A percentile compares a stretch with the other conserved stretches of the same genome.
Evolutionary conservation across 2,113 vertebrate genomes (phyloP).

Genomic region (Thomomys bottae): DNA sequence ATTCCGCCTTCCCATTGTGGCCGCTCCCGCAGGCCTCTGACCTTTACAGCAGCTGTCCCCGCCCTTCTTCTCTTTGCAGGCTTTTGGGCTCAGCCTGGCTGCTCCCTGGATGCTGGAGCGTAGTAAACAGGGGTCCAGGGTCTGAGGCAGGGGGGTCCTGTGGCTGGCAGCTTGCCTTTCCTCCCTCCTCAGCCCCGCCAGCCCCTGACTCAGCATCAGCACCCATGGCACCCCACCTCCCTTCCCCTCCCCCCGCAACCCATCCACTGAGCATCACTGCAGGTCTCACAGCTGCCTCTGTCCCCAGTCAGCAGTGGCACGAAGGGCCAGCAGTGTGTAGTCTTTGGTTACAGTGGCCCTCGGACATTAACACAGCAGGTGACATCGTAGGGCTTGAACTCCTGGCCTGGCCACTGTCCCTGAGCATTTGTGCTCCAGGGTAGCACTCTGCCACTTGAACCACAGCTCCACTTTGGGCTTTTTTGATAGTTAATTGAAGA

Average conservation of each 20-base stretch:
- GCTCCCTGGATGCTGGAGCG: not conserved
- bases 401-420: too few species aligned
- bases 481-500: too few species aligned
- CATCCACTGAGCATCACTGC: not conserved
- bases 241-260: too few species aligned
- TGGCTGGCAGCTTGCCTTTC: too few species aligned
- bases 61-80: not conserved
- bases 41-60: slow-evolving; percentile 49
- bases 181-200: not conserved
- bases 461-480: too few species aligned
- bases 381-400: too few species aligned
- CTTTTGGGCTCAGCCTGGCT: not conserved
- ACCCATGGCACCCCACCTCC: too few species aligned
- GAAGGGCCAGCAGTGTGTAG: not conserved
- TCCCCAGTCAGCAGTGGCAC: slow-evolving; percentile 12
- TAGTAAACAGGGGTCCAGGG: not conserved
- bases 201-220: not conserved
- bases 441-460: too few species aligned
- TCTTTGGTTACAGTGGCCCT: not conserved
- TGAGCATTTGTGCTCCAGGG: too few species aligned
- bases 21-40: slow-evolving; percentile 56
- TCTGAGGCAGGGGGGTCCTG: not conserved
- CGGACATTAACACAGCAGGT: rapidly evolving
- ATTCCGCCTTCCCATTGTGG: slow-evolving; percentile 78
- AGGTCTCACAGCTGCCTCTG: not conserved